phyloP scores from a whole-genome alignment of 1,140 invertebrate genomes.

The Dolichoris vasculosae region DNA sequence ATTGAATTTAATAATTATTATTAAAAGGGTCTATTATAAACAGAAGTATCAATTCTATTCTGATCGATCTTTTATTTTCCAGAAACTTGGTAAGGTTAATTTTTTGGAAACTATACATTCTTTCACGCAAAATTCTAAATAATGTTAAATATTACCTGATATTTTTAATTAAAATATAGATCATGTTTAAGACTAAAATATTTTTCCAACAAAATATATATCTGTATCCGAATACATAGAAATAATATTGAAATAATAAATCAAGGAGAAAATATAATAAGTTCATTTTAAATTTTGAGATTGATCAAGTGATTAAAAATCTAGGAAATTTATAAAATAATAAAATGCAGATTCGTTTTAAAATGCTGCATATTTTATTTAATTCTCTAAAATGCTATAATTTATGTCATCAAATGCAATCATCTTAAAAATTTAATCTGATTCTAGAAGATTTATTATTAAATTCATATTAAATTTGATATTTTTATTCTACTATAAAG shows the following conservation, averaged over 20 bases:
- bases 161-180: neutral
- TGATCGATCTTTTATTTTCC: neutral
- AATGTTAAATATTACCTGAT: neutral
- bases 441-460: no score
- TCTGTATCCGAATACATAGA: neutral
- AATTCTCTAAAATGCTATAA: neutral
- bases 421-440: no score
- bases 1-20: neutral
- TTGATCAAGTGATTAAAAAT: no score
- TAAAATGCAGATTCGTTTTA: neutral
- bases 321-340: neutral
- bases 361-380: neutral
- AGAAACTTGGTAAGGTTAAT: neutral
- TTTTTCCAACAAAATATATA: no score
- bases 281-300: neutral
- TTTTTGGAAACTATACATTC: constrained; percentile 18
- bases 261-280: neutral
- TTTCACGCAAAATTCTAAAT: neutral
- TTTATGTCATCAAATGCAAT: neutral
- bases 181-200: no score
- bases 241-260: neutral
- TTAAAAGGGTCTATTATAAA: neutral
- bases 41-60: neutral
- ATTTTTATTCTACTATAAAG: neutral
- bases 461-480: no score